These are phyloP conservation scores for Drosophila neotestacea DNA, from an alignment of 2,888 invertebrate species.

Conservation along the genomic window DNA sequence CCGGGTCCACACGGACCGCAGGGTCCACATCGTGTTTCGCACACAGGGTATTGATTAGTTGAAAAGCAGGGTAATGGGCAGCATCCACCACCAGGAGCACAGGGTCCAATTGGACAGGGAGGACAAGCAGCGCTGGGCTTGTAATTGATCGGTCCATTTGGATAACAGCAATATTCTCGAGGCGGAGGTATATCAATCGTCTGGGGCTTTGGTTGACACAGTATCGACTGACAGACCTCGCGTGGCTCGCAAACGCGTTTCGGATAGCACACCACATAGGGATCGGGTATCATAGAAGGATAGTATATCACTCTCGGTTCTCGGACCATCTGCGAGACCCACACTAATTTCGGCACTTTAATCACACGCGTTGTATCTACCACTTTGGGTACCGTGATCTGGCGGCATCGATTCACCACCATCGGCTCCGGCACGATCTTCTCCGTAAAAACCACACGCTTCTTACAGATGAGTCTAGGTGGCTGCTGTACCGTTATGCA, in stretches of 20 bases:
- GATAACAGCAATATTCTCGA: constrained; percentile 82
- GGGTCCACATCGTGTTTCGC: constrained; percentile 61
- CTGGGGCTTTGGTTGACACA: constrained; percentile 84
- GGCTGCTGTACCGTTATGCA: constrained; percentile 83
- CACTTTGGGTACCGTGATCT: constrained; percentile 82
- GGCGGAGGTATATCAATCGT: constrained; percentile 83
- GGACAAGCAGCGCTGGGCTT: constrained; percentile 79
- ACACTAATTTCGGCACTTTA: constrained; percentile 80
- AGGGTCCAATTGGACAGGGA: constrained; percentile 74
- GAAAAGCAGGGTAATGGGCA: constrained; percentile 77
- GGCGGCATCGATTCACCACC: constrained; percentile 82
- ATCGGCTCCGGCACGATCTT: constrained; percentile 81
- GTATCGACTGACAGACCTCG: constrained; percentile 82
- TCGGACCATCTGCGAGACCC: constrained; percentile 83
- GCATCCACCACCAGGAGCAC: constrained; percentile 66
- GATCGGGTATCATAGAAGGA: constrained; percentile 82
- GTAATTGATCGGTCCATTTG: constrained; percentile 81
- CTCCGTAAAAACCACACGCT: constrained; percentile 83
- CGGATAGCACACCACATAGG: constrained; percentile 83
- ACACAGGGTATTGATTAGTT: constrained; percentile 75
- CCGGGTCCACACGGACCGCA: constrained; percentile 73
- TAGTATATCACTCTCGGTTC: constrained; percentile 83
- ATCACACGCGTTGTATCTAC: constrained; percentile 82
- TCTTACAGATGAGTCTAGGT: constrained; percentile 82
- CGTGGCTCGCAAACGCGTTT: constrained; percentile 82